These are phyloP conservation scores for Philonicus albiceps DNA, from an alignment of 2,888 invertebrate species.

Conservation along the genomic window DNA sequence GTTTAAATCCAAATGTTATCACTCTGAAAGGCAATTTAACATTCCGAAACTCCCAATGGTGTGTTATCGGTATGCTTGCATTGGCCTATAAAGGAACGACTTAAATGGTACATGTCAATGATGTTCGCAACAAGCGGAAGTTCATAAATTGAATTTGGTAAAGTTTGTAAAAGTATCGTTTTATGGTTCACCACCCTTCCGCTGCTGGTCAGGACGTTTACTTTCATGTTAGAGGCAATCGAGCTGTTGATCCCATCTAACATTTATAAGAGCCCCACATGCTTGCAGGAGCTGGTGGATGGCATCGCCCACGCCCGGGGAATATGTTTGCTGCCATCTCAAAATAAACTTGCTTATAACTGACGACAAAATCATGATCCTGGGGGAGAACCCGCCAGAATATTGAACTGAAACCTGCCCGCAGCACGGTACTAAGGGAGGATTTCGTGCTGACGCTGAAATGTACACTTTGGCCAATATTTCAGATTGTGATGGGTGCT, in stretches of 20 bases:
- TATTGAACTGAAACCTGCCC: background rate
- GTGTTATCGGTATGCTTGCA: background rate
- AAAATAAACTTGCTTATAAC: background rate
- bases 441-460: background rate
- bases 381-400: background rate
- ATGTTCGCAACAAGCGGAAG: background rate
- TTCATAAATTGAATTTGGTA: background rate
- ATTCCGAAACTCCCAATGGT: background rate
- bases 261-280: background rate
- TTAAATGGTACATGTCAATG: background rate
- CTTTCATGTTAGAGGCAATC: background rate
- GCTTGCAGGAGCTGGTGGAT: background rate
- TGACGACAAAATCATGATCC: background rate
- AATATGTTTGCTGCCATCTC: background rate
- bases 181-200: background rate
- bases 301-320: background rate
- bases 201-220: background rate
- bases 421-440: background rate
- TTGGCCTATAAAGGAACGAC: background rate
- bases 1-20: background rate
- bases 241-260: background rate
- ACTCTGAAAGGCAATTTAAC: background rate
- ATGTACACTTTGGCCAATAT: background rate
- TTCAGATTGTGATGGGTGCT: background rate
- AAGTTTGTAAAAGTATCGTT: background rate